These are phyloP conservation scores for Drosophila subquinaria DNA, from an alignment of 2,888 invertebrate species.

Conservation along the genomic window DNA sequence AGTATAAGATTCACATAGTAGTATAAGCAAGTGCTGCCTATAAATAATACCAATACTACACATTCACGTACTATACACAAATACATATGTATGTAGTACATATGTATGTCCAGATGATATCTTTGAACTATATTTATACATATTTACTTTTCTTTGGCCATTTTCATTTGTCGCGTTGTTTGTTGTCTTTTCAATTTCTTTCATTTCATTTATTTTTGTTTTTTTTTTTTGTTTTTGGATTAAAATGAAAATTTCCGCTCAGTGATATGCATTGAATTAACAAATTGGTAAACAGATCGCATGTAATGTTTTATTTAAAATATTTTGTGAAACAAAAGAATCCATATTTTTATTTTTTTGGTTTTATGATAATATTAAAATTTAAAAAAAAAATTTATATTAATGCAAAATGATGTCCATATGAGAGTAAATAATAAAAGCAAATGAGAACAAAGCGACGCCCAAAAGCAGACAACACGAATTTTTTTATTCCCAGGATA, in stretches of 20 bases:
- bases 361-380: neutral
- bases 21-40: conserved; percentile 68
- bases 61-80: conserved; percentile 16
- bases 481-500: no score
- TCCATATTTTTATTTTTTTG: no score
- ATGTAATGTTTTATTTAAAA: conserved; percentile 12
- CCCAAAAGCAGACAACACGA: no score
- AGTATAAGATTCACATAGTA: conserved; percentile 17
- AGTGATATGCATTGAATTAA: conserved; percentile 32
- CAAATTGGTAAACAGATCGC: conserved; percentile 38
- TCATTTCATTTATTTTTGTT: conserved; percentile 10
- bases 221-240: conserved; percentile 1
- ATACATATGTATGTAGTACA: conserved; percentile 16
- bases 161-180: conserved; percentile 31
- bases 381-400: neutral
- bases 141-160: conserved; percentile 42
- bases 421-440: neutral
- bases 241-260: conserved; percentile 14
- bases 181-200: conserved; percentile 8
- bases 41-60: conserved; percentile 61
- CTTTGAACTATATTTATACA: conserved; percentile 54
- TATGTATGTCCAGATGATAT: conserved; percentile 41
- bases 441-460: neutral
- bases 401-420: neutral
- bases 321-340: no score